phyloP scores from a whole-genome alignment of 2,113 vertebrate genomes.

The Hemiscyllium ocellatum region DNA sequence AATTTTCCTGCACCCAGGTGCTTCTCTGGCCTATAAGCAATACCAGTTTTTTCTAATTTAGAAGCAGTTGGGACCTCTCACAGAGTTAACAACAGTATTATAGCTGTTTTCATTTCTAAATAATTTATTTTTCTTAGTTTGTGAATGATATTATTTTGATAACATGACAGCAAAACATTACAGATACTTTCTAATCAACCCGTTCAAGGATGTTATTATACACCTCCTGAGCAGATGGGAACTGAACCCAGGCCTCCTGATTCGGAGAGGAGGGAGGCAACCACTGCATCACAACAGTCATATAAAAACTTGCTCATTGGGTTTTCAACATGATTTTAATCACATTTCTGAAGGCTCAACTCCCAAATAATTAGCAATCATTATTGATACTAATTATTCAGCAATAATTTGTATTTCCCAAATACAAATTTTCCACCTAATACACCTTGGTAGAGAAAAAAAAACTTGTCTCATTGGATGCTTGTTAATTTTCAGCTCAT shows the following conservation, averaged over 20 bases:
- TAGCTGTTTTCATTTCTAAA: not conserved
- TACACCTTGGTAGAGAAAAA: not conserved
- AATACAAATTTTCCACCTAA: not conserved
- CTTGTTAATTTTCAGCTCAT: not conserved
- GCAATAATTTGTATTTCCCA: not conserved
- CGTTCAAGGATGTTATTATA: no score
- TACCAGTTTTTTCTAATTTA: not conserved
- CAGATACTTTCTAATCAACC: no score
- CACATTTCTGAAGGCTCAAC: not conserved
- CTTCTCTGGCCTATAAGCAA: not conserved
- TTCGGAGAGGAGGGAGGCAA: no score
- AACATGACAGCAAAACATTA: no score
- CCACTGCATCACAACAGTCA: not conserved
- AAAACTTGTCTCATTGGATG: not conserved
- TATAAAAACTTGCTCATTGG: not conserved
- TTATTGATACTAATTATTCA: not conserved
- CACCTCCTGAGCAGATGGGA: no score
- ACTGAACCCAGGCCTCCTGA: no score
- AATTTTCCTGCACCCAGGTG: not conserved
- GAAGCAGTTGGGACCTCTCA: not conserved
- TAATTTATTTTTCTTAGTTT: not conserved
- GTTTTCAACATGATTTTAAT: not conserved
- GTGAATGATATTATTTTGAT: not conserved
- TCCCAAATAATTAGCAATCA: not conserved
- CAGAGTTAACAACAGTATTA: not conserved